Conservation (phyloP, 2,113 vertebrate species). For the Coryphaenoides rupestris region DNA sequence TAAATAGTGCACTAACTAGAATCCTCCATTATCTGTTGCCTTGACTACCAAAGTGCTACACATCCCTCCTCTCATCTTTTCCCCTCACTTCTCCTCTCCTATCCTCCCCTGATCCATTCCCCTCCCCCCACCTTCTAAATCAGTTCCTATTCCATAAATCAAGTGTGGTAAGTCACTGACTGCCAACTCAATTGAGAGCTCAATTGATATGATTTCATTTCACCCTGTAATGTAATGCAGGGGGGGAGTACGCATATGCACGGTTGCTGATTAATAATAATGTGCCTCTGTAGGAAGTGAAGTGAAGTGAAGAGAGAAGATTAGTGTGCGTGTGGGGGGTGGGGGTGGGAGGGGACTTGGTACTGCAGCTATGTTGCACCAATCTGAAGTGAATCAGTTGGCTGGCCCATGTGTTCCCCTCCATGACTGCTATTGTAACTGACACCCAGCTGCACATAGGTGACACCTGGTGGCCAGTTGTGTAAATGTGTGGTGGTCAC, state of each 20-base stretch:
- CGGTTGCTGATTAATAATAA: no score
- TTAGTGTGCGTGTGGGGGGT: neutral
- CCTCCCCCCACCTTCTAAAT: constrained; percentile 13
- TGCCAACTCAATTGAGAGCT: no score
- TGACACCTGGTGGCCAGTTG: constrained; percentile 44
- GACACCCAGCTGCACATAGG: constrained; percentile 18
- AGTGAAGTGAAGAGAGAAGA: no score
- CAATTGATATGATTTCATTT: no score
- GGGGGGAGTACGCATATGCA: no score
- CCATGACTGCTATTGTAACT: constrained; percentile 39
- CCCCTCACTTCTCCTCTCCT: constrained; percentile 11
- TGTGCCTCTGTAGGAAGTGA: no score
- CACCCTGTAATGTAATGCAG: no score
- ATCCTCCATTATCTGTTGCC: constrained; percentile 66
- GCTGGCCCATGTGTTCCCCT: constrained; percentile 7
- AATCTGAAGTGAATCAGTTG: constrained; percentile 25
- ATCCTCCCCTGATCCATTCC: constrained; percentile 4
- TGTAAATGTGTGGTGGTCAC: neutral
- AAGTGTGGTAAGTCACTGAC: no score
- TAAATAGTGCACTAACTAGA: constrained; percentile 65
- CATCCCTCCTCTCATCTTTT: constrained; percentile 22
- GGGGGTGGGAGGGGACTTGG: neutral
- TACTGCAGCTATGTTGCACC: constrained; percentile 39
- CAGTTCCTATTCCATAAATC: no score
- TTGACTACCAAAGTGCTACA: constrained; percentile 54